Evolutionary conservation across 1,140 invertebrate genomes (phyloP), one percentile per base, ranked within the genome.

Genomic region (Bombus pascuorum): DNA sequence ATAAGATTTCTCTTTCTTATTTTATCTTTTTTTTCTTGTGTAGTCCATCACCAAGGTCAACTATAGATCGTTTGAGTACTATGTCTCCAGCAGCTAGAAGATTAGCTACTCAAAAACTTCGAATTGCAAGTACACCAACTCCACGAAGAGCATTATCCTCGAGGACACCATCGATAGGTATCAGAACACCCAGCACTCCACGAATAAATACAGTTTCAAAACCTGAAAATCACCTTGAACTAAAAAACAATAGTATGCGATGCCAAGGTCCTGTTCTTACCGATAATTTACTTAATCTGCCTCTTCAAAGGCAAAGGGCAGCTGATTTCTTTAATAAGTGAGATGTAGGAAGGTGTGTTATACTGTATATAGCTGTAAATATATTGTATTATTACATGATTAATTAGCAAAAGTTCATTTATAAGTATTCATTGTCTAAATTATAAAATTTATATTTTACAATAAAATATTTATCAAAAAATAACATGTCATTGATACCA

Each of bases 31-130:
- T 13, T 32, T 32, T 32, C 0, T 34, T 6, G 92, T 94, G 37
- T 85, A 96, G 96, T 1, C 96, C 96, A 32, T 96, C 96, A 22
- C 96, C 96, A 57, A 93, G 93, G 86, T 97, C 97, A 8, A 96
- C 97, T 39, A 96, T 97, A 32, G 98, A 99, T 84, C 96, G 98
- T 53, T 93, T 99, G 53, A 97, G 97, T 37, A 97, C 97, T 66
- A 99, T 99, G 98, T 99, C 99, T 28, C 99, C 99, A 22, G 99
- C 99, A 18, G 99, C 99, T 1, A 97, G 97, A 91, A 96, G 96
- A 91, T 95, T 99, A 25, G 98, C 98, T 15, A 96, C 96, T 0
- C 95, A 96, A 59, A 96, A 96, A 90, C 91, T 97, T 15, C 95
- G 95, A 10, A 90, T 97, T 71, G 86, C 96, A 86, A 90, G 94